phyloP scores from a whole-genome alignment of 1,140 invertebrate genomes.

The Vanessa tameamea region DNA sequence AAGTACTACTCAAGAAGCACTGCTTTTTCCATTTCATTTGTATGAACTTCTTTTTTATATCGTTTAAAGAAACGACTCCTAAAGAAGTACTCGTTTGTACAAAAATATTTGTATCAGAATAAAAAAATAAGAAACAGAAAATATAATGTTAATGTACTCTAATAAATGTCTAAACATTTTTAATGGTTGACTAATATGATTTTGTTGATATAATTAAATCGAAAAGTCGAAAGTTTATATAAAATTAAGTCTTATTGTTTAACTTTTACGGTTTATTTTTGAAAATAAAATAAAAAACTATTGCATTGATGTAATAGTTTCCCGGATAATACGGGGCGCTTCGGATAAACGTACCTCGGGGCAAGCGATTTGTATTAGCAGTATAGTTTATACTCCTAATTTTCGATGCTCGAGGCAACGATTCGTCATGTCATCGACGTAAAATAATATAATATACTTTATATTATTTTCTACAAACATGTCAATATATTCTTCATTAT shows the following conservation, averaged over 20 bases:
- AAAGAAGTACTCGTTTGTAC: constrained; percentile 18
- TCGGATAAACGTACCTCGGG: constrained; percentile 71
- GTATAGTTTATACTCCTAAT: constrained; percentile 76
- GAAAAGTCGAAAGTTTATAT: neutral
- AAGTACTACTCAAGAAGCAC: constrained; percentile 63
- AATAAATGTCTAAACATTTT: constrained; percentile 15
- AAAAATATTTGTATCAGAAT: constrained; percentile 4
- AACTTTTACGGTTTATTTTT: constrained; percentile 26
- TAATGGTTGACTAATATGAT: constrained; percentile 25
- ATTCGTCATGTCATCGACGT: constrained; percentile 58
- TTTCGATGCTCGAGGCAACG: constrained; percentile 70
- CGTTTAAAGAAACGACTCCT: constrained; percentile 30
- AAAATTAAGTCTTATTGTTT: constrained; percentile 45
- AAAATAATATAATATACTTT: constrained; percentile 41
- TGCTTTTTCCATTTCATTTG: constrained; percentile 46
- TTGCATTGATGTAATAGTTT: constrained; percentile 74
- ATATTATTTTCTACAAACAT: neutral
- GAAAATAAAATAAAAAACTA: constrained; percentile 42
- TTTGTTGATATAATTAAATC: neutral
- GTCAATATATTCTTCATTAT: neutral
- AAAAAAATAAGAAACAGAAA: constrained; percentile 4
- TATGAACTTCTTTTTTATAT: constrained; percentile 32
- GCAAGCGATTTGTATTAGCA: constrained; percentile 78
- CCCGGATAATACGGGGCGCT: constrained; percentile 48
- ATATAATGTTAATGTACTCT: constrained; percentile 10